Evolutionary conservation across 1,140 invertebrate genomes (phyloP).

Genomic region (Stegodyphus dumicola): DNA sequence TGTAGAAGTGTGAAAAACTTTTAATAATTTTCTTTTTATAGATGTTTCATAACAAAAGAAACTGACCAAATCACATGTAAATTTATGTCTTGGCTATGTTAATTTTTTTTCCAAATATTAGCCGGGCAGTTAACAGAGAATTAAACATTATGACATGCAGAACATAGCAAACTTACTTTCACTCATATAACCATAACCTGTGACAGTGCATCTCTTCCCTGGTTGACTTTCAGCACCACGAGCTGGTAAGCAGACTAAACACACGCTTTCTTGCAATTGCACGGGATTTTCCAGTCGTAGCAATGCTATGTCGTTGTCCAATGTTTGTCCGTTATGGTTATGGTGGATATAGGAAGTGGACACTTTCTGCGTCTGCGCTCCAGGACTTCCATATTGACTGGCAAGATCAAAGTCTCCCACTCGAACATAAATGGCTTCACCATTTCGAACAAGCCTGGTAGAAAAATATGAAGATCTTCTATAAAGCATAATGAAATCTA

Average conservation of each 20-base stretch:
- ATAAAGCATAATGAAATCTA: background rate
- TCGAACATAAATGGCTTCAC: conserved; percentile 89
- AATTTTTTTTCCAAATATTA: too few relatives aligned
- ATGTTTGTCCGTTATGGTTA: conserved; percentile 94
- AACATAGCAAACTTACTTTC: conserved; percentile 75
- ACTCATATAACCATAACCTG: conserved; percentile 93
- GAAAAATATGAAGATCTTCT: background rate
- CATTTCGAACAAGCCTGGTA: conserved; percentile 85
- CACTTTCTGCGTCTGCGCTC: conserved; percentile 87
- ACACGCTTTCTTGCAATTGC: conserved; percentile 85
- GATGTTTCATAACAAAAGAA: too few relatives aligned
- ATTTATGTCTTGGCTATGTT: too few relatives aligned
- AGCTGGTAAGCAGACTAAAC: conserved; percentile 87
- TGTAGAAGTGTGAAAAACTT: too few relatives aligned
- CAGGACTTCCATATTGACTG: conserved; percentile 80
- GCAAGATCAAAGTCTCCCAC: conserved; percentile 94
- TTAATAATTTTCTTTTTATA: too few relatives aligned
- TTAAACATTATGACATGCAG: too few relatives aligned
- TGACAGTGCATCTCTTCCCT: conserved; percentile 90
- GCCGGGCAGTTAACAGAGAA: too few relatives aligned
- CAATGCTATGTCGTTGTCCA: conserved; percentile 95
- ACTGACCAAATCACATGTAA: too few relatives aligned
- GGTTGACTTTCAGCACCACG: conserved; percentile 85
- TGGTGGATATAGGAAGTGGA: conserved; percentile 95
- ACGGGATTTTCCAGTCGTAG: conserved; percentile 91